A percentile compares a stretch with the other conserved stretches of the same genome.
Evolutionary conservation across 2,113 vertebrate genomes (phyloP).

Genomic region (Aegypius monachus): DNA sequence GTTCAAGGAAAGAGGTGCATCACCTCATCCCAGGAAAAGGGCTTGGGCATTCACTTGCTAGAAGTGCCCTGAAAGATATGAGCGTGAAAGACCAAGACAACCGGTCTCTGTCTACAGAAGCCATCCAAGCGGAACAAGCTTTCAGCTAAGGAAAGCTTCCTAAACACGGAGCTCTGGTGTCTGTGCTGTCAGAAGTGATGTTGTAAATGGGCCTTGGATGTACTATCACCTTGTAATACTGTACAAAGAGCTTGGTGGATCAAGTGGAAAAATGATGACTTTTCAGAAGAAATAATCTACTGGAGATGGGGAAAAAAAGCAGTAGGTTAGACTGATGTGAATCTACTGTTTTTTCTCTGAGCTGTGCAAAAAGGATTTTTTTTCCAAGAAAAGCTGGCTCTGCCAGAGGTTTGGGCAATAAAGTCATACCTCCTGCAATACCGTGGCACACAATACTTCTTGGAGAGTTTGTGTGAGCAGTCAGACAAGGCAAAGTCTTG

Average conservation of each 20-base stretch:
- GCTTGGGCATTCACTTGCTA: not conserved
- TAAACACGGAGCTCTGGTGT: not conserved
- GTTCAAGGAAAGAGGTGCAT: not conserved
- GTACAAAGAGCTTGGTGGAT: not conserved
- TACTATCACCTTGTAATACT: not conserved
- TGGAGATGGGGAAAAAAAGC: not conserved
- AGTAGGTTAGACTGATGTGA: not conserved
- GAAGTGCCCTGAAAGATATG: not conserved
- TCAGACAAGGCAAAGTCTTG: not conserved
- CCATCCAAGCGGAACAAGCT: not conserved
- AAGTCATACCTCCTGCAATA: not conserved
- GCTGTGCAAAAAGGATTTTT: not conserved
- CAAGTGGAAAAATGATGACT: not conserved
- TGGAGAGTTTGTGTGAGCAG: not conserved
- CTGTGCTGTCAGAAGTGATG: not conserved
- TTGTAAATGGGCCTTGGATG: not conserved
- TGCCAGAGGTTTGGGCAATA: not conserved
- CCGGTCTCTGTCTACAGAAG: not conserved
- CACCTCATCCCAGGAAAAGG: not conserved
- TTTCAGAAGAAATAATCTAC: not conserved
- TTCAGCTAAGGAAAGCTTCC: not conserved
- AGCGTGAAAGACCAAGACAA: not conserved
- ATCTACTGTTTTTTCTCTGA: not conserved
- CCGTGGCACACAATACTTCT: not conserved
- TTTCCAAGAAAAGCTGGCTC: not conserved